Conservation (phyloP, 2,797 vertebrate genomes). For the Ispidina picta region DNA sequence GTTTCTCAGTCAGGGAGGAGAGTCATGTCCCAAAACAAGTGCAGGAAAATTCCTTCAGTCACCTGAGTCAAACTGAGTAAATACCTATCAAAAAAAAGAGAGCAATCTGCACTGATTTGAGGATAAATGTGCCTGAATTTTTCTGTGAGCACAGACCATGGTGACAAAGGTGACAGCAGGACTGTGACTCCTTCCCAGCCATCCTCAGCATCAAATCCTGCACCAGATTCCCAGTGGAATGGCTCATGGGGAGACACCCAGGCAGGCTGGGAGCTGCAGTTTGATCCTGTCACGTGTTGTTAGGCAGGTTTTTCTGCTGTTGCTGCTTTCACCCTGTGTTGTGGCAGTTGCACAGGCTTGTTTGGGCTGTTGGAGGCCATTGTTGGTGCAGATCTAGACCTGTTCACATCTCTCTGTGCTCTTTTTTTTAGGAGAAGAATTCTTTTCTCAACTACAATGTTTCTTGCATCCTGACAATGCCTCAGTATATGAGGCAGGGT, state of each 20-base stretch:
- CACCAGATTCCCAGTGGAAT: background rate
- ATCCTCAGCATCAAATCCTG: background rate
- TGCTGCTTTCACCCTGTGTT: background rate
- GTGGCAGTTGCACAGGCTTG: background rate
- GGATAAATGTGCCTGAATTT: background rate
- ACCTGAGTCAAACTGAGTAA: background rate
- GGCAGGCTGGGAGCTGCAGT: background rate
- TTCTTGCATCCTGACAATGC: slow-evolving; percentile 96
- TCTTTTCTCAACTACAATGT: slow-evolving; percentile 98
- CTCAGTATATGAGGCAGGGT: slow-evolving; percentile 95
- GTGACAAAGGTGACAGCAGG: background rate
- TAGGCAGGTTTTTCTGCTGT: background rate
- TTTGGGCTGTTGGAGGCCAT: background rate
- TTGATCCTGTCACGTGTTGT: background rate
- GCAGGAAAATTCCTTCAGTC: too few relatives aligned
- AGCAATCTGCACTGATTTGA: background rate
- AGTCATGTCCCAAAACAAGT: too few relatives aligned
- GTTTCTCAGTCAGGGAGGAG: too few relatives aligned
- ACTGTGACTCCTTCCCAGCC: background rate
- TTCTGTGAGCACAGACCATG: background rate
- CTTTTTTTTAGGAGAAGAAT: slow-evolving; percentile 90
- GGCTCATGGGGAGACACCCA: background rate
- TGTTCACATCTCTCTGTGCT: background rate
- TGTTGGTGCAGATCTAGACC: background rate
- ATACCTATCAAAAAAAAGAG: background rate